Evolutionary conservation across 2,888 invertebrate genomes (phyloP), one percentile per base, ranked within the genome.

Genomic region (Tubiluchus corallicola): DNA sequence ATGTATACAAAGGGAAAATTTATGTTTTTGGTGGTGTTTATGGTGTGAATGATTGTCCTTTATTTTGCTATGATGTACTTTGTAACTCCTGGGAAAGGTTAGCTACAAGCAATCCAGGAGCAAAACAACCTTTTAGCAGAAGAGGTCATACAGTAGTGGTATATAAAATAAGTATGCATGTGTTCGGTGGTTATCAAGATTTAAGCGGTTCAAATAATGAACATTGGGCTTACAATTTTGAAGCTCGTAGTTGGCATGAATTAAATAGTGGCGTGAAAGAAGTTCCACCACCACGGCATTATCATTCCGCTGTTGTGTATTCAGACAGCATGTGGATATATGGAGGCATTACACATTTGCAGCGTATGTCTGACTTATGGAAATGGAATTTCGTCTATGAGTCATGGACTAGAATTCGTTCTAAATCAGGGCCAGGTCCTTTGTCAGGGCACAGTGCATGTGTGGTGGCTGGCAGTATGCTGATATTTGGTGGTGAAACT

Each of bases 121-220:
- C n/a, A n/a, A n/a, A n/a, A n/a, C 50, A 50, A 38, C 83, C 83
- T n/a, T 72, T 75, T 53, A 82, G 82, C 2, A 69, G 85, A 29
- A 69, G 84, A 45, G 83, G 83, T 0, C 87, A 87, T 66, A 75
- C 80, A 0, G 81, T 84, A 15, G 71, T 83, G 47, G 74, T 82
- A 40, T 77, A 80, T 57, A 72, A 74, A 48, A 78, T 79, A 51
- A 72, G 75, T 52, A 79, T 87, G 76, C 71, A 82, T 48, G 71
- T 87, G 50, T 85, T 82, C 63, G 87, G 85, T 3, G 87, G 87
- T 3, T 85, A 83, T 64, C 76, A 79, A 58, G 85, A 87, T 61
- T 66, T 84, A 48, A 70, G 77, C 45, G 85, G 85, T 4, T 83
- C 84, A 38, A 78, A 78, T 16, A 75, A 77, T 43, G 84, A 87